Evolutionary conservation across 1,140 invertebrate genomes (phyloP), one percentile per base, ranked within the genome.

Genomic region (Phortica variegata): DNA sequence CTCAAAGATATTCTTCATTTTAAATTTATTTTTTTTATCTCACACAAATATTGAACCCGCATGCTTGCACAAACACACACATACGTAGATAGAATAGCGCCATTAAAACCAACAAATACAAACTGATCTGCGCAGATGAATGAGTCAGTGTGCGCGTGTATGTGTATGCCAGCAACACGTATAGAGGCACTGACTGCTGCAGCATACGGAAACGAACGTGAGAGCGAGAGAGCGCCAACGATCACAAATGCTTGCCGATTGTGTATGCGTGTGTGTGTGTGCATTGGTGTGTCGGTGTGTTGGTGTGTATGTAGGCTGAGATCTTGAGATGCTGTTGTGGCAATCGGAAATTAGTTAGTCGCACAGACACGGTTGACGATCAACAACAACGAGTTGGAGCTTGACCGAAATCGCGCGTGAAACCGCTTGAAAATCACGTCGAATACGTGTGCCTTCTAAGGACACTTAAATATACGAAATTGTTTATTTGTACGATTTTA

Each of bases 381-480:
- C 61, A 70, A 66, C 65, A 70, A 66, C 65, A 69, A 70, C 65
- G 61, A 70, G 61, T 65, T 65, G 60, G 59, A 60, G 60, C 56
- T 58, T 26, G 43, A 18, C 29, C 43, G 45, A n/a, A n/a, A n/a
- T n/a, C n/a, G n/a, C n/a, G n/a, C n/a, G n/a, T n/a, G n/a, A n/a
- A n/a, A n/a, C n/a, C n/a, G n/a, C n/a, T n/a, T n/a, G n/a, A n/a
- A n/a, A n/a, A n/a, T n/a, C n/a, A n/a, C n/a, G n/a, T n/a, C n/a
- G n/a, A n/a, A n/a, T n/a, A n/a, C n/a, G n/a, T n/a, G n/a, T n/a
- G n/a, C n/a, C n/a, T n/a, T n/a, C n/a, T n/a, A n/a, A n/a, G n/a
- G n/a, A n/a, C n/a, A n/a, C n/a, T n/a, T n/a, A n/a, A n/a, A n/a
- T n/a, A n/a, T n/a, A n/a, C n/a, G n/a, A n/a, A n/a, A n/a, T n/a